phyloP scores from a whole-genome alignment of 30 jellyfish, hydroid and myxozoan species.

The Clytia hemisphaerica region DNA sequence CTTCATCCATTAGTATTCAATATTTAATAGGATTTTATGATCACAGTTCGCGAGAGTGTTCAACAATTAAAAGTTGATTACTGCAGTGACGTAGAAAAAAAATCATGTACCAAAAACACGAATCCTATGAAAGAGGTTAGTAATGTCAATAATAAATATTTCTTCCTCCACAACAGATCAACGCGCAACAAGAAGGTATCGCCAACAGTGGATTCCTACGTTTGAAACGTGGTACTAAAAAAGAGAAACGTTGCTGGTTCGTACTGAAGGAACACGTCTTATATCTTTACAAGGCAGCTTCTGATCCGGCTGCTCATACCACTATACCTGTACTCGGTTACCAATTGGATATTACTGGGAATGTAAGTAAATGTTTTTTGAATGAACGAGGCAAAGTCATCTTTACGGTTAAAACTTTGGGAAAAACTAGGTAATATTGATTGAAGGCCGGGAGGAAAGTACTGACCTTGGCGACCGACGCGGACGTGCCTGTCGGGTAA shows the following conservation, averaged over 20 bases:
- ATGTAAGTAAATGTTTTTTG: constrained; percentile 35
- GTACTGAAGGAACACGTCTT: constrained; percentile 86
- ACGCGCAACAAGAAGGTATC: constrained; percentile 62
- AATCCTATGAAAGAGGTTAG: too few relatives aligned
- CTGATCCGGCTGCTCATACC: constrained; percentile 94
- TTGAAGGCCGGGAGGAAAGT: too few relatives aligned
- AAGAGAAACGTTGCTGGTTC: constrained; percentile 74
- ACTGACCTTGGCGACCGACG: too few relatives aligned
- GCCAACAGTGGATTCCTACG: constrained; percentile 56
- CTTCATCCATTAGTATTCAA: too few relatives aligned
- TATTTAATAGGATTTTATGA: too few relatives aligned
- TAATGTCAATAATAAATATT: too few relatives aligned
- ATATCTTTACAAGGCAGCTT: constrained; percentile 79
- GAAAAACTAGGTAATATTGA: too few relatives aligned
- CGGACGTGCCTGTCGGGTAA: too few relatives aligned
- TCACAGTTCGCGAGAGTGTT: not conserved
- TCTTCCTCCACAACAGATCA: constrained; percentile 23
- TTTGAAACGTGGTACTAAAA: constrained; percentile 37
- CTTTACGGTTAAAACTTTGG: too few relatives aligned
- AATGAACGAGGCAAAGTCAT: not conserved
- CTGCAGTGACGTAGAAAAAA: too few relatives aligned
- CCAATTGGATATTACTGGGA: constrained; percentile 50
- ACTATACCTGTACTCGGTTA: constrained; percentile 90
- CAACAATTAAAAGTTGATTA: not conserved
- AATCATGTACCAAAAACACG: too few relatives aligned